Evolutionary conservation across 37 sponge, comb jelly and placozoan species (phyloP).

Genomic region (Geodia barretti): DNA sequence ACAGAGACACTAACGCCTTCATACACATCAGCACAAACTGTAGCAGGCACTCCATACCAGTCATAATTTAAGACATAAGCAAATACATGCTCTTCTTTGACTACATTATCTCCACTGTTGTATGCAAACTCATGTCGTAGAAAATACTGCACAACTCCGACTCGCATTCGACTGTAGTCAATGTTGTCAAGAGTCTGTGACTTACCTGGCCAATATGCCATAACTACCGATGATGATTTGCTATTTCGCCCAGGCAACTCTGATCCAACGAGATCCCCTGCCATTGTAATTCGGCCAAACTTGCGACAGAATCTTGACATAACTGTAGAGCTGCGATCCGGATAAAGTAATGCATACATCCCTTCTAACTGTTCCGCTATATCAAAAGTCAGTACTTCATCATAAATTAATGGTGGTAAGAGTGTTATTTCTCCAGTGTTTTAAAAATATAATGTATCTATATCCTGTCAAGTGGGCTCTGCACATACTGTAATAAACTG

Average conservation of each 20-base stretch:
- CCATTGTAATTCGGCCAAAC: constrained; percentile 10
- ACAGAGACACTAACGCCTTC: constrained; percentile 3
- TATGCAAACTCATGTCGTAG: not conserved
- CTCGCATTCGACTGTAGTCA: constrained; percentile 1
- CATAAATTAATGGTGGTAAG: not conserved
- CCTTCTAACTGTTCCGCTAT: not conserved
- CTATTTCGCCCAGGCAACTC: not conserved
- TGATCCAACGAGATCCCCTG: constrained; percentile 41
- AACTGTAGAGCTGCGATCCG: not conserved
- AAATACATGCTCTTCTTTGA: not conserved
- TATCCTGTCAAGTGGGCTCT: not conserved
- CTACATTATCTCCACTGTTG: not conserved
- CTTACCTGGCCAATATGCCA: constrained; percentile 34
- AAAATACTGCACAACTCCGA: constrained; percentile 46
- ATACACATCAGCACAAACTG: not conserved
- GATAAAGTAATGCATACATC: constrained; percentile 2
- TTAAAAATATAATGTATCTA: not conserved
- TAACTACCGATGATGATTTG: constrained; percentile 30
- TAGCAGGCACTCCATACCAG: constrained; percentile 36
- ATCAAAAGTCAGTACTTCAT: not conserved
- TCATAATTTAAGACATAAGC: constrained; percentile 21
- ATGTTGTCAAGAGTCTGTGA: not conserved
- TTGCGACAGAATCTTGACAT: not conserved
- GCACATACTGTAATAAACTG: not conserved
- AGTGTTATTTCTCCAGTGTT: not conserved